Evolutionary conservation across 2,888 invertebrate genomes (phyloP).

Genomic region (Cephus sareptanus): DNA sequence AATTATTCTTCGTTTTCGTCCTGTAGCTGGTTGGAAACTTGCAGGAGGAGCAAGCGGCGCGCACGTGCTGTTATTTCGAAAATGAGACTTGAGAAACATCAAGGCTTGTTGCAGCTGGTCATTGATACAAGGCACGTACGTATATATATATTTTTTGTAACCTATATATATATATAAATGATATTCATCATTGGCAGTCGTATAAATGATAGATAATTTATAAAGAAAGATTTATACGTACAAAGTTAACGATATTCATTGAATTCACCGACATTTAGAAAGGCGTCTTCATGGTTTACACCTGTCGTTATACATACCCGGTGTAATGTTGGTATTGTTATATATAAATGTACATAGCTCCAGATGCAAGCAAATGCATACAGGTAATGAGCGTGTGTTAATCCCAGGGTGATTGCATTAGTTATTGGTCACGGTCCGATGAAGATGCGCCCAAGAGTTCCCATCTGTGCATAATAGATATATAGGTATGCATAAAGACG

Average conservation of each 20-base stretch:
- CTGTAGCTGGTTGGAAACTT: background rate
- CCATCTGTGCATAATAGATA: constrained; percentile 9
- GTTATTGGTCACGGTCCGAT: constrained; percentile 48
- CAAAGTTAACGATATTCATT: background rate
- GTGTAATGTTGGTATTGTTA: background rate
- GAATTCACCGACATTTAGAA: background rate
- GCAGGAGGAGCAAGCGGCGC: background rate
- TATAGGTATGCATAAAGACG: background rate
- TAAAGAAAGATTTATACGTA: background rate
- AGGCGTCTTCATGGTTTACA: background rate
- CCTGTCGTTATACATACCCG: background rate
- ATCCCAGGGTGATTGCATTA: constrained; percentile 40
- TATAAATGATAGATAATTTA: background rate
- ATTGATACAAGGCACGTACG: background rate
- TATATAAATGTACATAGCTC: background rate
- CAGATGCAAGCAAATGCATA: background rate
- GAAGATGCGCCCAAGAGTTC: constrained; percentile 26
- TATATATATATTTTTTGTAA: too few relatives aligned
- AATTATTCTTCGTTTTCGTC: background rate
- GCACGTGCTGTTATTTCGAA: background rate
- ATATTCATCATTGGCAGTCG: background rate
- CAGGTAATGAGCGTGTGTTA: constrained; percentile 5
- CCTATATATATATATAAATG: background rate
- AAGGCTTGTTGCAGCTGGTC: background rate
- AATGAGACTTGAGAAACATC: background rate